Evolutionary conservation across 2,797 vertebrate genomes (phyloP), one percentile per base, ranked within the genome.

Genomic region (Cuniculus paca): DNA sequence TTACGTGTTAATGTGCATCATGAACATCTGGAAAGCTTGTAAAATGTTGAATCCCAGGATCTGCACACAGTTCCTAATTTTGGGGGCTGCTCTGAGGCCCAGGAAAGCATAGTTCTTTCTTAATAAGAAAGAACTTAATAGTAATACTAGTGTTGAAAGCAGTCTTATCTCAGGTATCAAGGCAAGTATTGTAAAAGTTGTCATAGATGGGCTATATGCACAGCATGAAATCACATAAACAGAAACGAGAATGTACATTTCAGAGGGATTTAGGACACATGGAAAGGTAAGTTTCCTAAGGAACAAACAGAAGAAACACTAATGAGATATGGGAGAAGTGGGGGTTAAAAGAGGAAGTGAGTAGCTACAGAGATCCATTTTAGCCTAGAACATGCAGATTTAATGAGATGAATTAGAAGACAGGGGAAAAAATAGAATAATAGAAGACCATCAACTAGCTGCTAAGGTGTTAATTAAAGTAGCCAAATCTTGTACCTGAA

Each of bases 91-190:
- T 24, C 22, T 19, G 80, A 34, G 36, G 28, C 77, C 34, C 24
- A 4, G 75, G 50, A 79, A 78, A 88, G 45, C 88, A 22, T 58
- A 88, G n/a, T n/a, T n/a, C n/a, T n/a, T n/a, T 95, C 70, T 86
- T 80, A 88, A 52, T 31, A 80, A 77, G 52, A 79, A 61, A 81
- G 74, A 87, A 22, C 9, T 60, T 28, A 45, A n/a, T 19, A 65
- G 56, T 28, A 28, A 31, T 20, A 9, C 24, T 45, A 36, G 34
- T n/a, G 7, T 70, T 86, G 75, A 90, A 45, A 78, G 13, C 12
- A 36, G 26, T 34, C 24, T 74, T 28, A n/a, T 72, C 20, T 28
- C 28, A 11, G 28, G 58, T 81, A 56, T 28, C 2, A 5, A 8
- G 28, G 28, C 19, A 48, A 17, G 26, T 75, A 58, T 78, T 60